Evolutionary conservation across 2,113 vertebrate species (phyloP).

Genomic region (Phylloscopus whistleri): DNA sequence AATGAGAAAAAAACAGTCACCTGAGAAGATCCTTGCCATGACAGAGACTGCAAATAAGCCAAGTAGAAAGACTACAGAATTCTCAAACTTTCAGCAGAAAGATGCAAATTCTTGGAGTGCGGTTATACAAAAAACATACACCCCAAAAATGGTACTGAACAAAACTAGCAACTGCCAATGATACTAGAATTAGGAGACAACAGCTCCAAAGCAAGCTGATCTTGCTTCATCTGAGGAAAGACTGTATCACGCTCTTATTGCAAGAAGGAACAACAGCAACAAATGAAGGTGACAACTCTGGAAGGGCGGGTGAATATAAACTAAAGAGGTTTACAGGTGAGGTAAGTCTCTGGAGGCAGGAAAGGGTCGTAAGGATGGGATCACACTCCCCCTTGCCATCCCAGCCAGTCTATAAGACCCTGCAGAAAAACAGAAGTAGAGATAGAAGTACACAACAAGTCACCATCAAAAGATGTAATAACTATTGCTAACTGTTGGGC

Average conservation of each 20-base stretch:
- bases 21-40: background rate
- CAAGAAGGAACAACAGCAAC: background rate
- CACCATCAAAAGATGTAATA: background rate
- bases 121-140: background rate
- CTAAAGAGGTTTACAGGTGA: background rate
- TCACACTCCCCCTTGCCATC: background rate
- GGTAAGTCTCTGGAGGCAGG: background rate
- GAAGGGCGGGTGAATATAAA: rapidly evolving
- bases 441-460: rapidly evolving
- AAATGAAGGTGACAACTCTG: background rate
- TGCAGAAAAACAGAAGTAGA: background rate
- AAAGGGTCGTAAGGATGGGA: background rate
- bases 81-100: background rate
- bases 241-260: background rate
- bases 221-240: background rate
- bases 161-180: background rate
- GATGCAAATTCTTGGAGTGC: background rate
- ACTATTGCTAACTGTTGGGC: background rate
- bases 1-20: background rate
- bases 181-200: background rate
- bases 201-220: background rate
- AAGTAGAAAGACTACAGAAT: background rate
- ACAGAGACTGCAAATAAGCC: background rate
- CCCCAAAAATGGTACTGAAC: background rate
- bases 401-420: background rate